These are phyloP conservation scores for Brachionus paranguensis DNA, from an alignment of 1,140 invertebrate genomes.

Conservation along the genomic window DNA sequence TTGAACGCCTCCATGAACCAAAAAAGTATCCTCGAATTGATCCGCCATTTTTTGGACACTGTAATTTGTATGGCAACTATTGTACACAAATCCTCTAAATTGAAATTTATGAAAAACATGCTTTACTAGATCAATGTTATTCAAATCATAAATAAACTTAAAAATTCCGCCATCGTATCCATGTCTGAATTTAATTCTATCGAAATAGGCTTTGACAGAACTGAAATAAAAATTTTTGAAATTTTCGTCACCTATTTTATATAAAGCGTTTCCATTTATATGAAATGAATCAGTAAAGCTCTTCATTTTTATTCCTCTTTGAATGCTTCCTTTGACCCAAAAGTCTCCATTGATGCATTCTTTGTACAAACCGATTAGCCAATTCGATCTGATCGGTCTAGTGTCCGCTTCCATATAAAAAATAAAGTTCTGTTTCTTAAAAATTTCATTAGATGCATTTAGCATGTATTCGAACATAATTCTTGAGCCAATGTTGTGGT, in stretches of 20 bases:
- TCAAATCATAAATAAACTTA: not conserved
- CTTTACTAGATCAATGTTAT: not conserved
- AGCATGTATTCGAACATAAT: conserved; percentile 27
- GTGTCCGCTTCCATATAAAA: conserved; percentile 20
- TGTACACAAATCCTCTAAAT: not conserved
- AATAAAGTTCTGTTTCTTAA: not conserved
- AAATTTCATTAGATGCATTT: not conserved
- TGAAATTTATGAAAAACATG: conserved; percentile 2
- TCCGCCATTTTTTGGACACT: not conserved
- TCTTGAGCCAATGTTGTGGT: not conserved
- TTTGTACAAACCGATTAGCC: not conserved
- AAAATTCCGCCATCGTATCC: not conserved
- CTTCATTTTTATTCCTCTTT: not conserved
- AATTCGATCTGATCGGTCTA: not conserved
- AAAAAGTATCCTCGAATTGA: not conserved
- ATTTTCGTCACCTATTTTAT: not conserved
- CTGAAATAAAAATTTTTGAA: conserved; percentile 17
- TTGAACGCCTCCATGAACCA: conserved; percentile 4
- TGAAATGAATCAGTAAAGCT: not conserved
- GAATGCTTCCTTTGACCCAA: conserved; percentile 20
- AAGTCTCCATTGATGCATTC: not conserved
- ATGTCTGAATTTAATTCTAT: not conserved
- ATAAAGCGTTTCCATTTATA: conserved; percentile 23
- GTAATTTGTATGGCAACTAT: not conserved
- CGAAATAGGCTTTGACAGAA: not conserved